Evolutionary conservation across 2,113 vertebrate species (phyloP).

Genomic region (Dipodomys merriami): DNA sequence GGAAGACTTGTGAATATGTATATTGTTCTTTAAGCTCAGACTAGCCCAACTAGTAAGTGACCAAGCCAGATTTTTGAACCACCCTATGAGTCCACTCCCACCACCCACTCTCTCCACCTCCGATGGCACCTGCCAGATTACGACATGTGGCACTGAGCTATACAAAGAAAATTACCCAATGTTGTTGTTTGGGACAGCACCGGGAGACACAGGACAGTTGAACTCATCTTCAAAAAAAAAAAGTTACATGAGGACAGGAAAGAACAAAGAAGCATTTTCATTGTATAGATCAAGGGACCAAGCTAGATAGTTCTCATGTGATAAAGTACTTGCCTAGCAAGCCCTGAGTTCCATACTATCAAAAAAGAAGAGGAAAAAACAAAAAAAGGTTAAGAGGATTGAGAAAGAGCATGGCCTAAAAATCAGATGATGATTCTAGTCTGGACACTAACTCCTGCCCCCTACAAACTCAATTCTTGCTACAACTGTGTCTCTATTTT

Average conservation of each 20-base stretch:
- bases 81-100: background rate
- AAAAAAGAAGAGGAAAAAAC: too few relatives aligned
- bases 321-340: too few relatives aligned
- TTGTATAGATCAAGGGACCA: background rate
- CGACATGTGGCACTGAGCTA: background rate
- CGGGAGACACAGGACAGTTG: background rate
- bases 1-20: background rate
- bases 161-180: background rate
- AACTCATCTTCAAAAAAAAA: conserved; percentile 43
- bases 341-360: too few relatives aligned
- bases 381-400: background rate
- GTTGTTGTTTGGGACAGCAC: background rate
- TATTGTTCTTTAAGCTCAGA: background rate
- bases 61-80: background rate
- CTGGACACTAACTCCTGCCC: background rate
- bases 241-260: background rate
- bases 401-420: background rate
- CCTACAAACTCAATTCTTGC: background rate
- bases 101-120: background rate
- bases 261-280: conserved; percentile 30
- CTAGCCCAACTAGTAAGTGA: background rate
- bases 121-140: background rate
- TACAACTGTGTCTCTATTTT: conserved; percentile 7
- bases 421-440: background rate
- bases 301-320: background rate